These are phyloP conservation scores for Tenthredo amoena DNA, from an alignment of 2,888 invertebrate genomes.

Conservation along the genomic window DNA sequence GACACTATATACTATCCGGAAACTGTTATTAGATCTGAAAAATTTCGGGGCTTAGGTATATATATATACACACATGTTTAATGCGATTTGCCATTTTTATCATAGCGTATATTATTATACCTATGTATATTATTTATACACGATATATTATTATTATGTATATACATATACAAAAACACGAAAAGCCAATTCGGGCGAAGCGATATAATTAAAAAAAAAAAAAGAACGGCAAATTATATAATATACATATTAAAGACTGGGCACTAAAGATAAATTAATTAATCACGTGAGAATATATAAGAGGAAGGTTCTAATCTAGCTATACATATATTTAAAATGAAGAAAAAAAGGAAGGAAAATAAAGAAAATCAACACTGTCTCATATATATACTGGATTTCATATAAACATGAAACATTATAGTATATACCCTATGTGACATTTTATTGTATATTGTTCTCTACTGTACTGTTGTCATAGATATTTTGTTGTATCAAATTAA, in stretches of 20 bases:
- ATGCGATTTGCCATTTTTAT: neutral
- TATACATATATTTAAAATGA: neutral
- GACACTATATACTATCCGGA: neutral
- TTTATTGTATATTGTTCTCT: conserved; percentile 73
- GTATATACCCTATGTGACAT: conserved; percentile 49
- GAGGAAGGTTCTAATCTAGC: conserved; percentile 1
- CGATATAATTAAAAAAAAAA: conserved; percentile 18
- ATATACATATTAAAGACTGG: conserved; percentile 33
- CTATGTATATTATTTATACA: conserved; percentile 62
- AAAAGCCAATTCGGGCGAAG: neutral
- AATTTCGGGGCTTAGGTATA: conserved; percentile 41
- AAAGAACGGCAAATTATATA: neutral
- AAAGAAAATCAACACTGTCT: conserved; percentile 13
- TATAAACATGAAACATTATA: neutral
- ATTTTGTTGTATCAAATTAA: conserved; percentile 74
- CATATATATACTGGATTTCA: conserved; percentile 9
- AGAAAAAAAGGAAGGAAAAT: neutral
- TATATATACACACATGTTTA: conserved; percentile 48
- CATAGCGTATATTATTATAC: conserved; percentile 50
- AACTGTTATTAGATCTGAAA: neutral
- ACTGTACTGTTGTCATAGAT: conserved; percentile 76
- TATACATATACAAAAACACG: neutral
- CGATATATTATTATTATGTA: conserved; percentile 55
- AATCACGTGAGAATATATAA: conserved; percentile 8
- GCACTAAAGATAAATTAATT: conserved; percentile 9